These are phyloP conservation scores for Nymphicus hollandicus DNA, from an alignment of 2,113 vertebrate genomes.

Conservation along the genomic window DNA sequence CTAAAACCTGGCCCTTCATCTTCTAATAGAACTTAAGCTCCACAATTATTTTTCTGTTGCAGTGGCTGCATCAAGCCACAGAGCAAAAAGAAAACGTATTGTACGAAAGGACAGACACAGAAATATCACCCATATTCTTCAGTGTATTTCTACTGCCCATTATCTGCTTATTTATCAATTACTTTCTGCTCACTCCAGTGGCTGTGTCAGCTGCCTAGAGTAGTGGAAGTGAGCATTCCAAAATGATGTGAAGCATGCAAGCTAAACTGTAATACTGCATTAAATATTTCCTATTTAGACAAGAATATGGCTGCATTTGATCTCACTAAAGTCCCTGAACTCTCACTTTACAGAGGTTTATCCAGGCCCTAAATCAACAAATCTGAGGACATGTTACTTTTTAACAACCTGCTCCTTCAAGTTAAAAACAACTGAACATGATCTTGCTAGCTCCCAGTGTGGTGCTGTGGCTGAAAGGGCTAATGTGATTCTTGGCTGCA, in stretches of 20 bases:
- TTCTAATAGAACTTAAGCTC: neutral
- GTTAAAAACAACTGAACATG: slow-evolving; percentile 34
- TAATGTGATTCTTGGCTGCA: slow-evolving; percentile 36
- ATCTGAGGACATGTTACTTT: slow-evolving; percentile 16
- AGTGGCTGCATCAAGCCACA: neutral
- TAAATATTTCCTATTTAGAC: slow-evolving; percentile 1
- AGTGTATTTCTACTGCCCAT: neutral
- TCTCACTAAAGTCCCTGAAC: slow-evolving; percentile 1
- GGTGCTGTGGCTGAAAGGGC: slow-evolving; percentile 43
- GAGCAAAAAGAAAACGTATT: neutral
- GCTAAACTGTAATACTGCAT: neutral
- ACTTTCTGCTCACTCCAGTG: neutral
- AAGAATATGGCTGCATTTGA: neutral
- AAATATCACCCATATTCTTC: neutral
- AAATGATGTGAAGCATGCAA: neutral
- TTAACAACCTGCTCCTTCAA: slow-evolving; percentile 43
- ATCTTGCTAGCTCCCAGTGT: slow-evolving; percentile 19
- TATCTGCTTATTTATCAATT: neutral
- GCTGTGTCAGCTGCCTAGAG: neutral
- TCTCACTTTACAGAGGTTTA: slow-evolving; percentile 5
- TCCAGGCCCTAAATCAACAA: slow-evolving; percentile 2
- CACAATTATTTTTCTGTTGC: neutral
- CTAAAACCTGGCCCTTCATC: neutral
- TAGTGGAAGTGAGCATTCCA: neutral
- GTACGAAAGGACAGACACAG: neutral